Percentiles rank a stretch among this genome's conserved stretches.
These are phyloP conservation scores for Dromas ardeola DNA, from an alignment of 2,113 vertebrate species.

Conservation along the genomic window DNA sequence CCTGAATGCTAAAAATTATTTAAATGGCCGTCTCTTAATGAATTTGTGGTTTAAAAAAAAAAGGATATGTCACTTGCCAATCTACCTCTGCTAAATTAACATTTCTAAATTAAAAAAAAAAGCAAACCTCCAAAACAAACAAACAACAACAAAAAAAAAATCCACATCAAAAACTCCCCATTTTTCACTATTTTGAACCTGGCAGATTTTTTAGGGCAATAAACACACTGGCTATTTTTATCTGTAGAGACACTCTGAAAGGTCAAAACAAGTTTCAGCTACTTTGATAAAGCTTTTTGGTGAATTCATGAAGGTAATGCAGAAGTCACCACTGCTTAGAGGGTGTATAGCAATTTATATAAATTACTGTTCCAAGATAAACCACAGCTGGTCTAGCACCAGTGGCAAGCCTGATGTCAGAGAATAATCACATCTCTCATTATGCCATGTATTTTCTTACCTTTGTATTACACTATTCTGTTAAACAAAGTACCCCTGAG, in stretches of 20 bases:
- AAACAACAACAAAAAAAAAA: not conserved
- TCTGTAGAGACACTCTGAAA: not conserved
- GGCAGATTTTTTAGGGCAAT: not conserved
- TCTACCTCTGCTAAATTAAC: not conserved
- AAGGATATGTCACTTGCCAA: not conserved
- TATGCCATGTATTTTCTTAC: constrained; percentile 44
- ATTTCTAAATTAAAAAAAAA: not conserved
- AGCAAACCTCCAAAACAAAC: not conserved
- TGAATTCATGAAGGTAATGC: not conserved
- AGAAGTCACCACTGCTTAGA: not conserved
- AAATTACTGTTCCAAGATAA: not conserved
- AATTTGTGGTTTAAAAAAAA: not conserved
- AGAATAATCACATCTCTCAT: not conserved
- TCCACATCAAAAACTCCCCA: fast-evolving
- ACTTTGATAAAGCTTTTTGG: constrained; percentile 15
- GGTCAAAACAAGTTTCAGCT: constrained; percentile 2
- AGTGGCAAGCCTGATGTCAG: constrained; percentile 6
- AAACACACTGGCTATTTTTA: not conserved
- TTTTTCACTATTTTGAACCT: not conserved
- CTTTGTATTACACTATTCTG: constrained; percentile 32
- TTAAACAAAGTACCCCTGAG: constrained; percentile 48
- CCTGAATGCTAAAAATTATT: constrained; percentile 4
- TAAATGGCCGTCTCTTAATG: not conserved
- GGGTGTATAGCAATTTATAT: not conserved
- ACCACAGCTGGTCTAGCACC: not conserved